phyloP scores from a whole-genome alignment of 1,140 invertebrate species.

The Drosophila triauraria region DNA sequence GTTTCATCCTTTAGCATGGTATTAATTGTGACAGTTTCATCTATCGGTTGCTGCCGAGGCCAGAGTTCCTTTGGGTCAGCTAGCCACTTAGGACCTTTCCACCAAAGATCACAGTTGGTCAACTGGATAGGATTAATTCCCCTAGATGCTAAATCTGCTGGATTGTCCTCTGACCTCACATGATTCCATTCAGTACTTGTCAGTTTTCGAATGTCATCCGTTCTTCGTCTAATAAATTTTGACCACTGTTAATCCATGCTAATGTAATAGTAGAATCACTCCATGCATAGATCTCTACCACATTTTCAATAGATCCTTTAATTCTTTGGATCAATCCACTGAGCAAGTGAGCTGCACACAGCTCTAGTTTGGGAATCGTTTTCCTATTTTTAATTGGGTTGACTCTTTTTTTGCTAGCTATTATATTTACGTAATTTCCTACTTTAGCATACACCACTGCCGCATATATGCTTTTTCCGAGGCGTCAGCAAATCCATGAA shows the following conservation, averaged over 20 bases:
- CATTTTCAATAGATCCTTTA: not conserved
- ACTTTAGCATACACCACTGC: not conserved
- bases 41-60: too few relatives aligned
- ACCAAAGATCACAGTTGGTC: too few relatives aligned
- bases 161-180: constrained; percentile 1
- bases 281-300: not conserved
- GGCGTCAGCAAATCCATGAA: not conserved
- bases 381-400: constrained; percentile 3
- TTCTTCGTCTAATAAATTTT: constrained; percentile 2
- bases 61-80: too few relatives aligned
- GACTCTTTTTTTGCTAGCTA: too few relatives aligned
- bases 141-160: too few relatives aligned
- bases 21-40: not conserved
- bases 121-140: too few relatives aligned
- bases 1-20: not conserved
- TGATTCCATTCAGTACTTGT: constrained; percentile 5
- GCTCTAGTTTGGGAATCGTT: not conserved
- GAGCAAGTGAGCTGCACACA: too few relatives aligned
- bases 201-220: constrained; percentile 7
- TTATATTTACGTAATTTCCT: too few relatives aligned
- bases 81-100: too few relatives aligned
- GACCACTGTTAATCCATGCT: constrained; percentile 1
- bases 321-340: not conserved
- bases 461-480: not conserved
- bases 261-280: constrained; percentile 1